Evolutionary conservation across 2,888 invertebrate species (phyloP).

Genomic region (Microctonus brassicae): DNA sequence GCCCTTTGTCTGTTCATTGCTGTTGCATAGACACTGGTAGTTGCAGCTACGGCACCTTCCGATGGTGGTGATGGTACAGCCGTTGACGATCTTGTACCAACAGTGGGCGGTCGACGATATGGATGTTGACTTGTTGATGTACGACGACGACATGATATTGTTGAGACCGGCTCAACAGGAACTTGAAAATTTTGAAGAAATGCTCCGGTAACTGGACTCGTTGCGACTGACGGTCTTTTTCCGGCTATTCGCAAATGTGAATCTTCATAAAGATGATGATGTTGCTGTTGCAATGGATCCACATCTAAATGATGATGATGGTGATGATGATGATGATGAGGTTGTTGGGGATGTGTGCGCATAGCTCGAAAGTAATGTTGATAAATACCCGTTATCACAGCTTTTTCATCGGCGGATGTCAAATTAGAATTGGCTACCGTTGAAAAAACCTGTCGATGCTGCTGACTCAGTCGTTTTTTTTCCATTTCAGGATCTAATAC

Average conservation of each 20-base stretch:
- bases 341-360: conserved; percentile 60
- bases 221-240: conserved; percentile 26
- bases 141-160: conserved; percentile 44
- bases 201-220: conserved; percentile 25
- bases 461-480: conserved; percentile 38
- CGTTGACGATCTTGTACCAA: conserved; percentile 40
- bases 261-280: conserved; percentile 47
- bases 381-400: conserved; percentile 64
- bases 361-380: conserved; percentile 64
- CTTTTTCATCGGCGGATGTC: conserved; percentile 59
- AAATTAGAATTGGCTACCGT: conserved; percentile 32
- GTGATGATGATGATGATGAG: conserved; percentile 44
- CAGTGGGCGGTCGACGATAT: conserved; percentile 46
- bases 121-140: conserved; percentile 41
- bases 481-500: conserved; percentile 20
- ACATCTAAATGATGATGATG: conserved; percentile 48
- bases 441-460: conserved; percentile 37
- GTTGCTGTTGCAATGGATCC: conserved; percentile 43
- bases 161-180: conserved; percentile 23
- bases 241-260: conserved; percentile 27
- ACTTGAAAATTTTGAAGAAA: conserved; percentile 32
- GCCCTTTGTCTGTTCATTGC: conserved; percentile 64
- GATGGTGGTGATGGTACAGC: conserved; percentile 45
- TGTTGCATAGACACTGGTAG: conserved; percentile 61
- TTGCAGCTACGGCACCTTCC: conserved; percentile 45